phyloP scores from a whole-genome alignment of 2,888 invertebrate species.

The Lochmaea crataegi region DNA sequence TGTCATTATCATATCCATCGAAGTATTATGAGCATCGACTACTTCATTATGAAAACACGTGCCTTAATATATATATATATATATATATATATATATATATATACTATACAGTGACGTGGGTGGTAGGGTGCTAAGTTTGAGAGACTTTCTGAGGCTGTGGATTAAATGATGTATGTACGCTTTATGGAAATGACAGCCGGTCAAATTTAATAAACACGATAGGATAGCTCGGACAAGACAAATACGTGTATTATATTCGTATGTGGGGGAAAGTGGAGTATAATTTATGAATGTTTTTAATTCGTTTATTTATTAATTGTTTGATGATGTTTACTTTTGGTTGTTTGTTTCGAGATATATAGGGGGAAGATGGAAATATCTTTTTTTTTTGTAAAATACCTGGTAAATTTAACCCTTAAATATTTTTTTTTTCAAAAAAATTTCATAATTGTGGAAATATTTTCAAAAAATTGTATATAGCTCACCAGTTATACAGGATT shows the following conservation, averaged over 20 bases:
- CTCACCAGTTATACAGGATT: no score
- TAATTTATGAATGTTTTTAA: neutral
- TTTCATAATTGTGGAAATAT: no score
- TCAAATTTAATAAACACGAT: slow-evolving; percentile 15
- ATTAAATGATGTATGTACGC: neutral
- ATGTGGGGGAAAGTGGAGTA: neutral
- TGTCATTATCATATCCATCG: slow-evolving; percentile 11
- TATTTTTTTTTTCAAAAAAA: no score
- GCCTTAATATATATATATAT: neutral
- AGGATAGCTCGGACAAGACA: slow-evolving; percentile 2
- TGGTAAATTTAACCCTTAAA: no score
- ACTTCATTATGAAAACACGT: slow-evolving; percentile 20
- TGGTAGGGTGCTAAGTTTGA: neutral
- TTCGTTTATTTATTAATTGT: no score
- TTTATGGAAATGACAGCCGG: slow-evolving; percentile 16
- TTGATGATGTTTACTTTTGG: no score
- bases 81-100: neutral
- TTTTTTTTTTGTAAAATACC: no score
- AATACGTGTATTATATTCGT: no score
- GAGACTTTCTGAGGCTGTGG: neutral
- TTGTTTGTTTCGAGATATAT: no score
- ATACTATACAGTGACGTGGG: neutral
- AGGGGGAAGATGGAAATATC: no score
- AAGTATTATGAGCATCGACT: slow-evolving; percentile 17
- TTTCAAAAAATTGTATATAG: no score